phyloP scores from a whole-genome alignment of 2,113 vertebrate genomes.

The Peromyscus maniculatus region DNA sequence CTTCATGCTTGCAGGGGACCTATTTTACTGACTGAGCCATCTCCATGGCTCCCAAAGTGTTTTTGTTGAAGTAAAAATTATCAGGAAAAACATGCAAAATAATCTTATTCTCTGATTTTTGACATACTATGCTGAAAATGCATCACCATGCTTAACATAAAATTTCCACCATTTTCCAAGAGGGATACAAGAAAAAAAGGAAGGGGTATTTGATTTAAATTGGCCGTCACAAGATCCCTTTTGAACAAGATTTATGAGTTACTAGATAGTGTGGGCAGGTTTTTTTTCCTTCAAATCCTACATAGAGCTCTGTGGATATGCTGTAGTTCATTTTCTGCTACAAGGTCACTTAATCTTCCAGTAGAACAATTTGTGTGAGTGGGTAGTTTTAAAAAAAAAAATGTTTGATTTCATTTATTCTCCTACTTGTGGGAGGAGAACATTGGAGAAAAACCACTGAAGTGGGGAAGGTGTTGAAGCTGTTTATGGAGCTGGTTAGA shows the following conservation, averaged over 20 bases:
- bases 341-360: conserved; percentile 60
- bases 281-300: conserved; percentile 58
- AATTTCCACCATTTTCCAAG: conserved; percentile 35
- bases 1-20: no score
- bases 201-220: not conserved
- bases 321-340: conserved; percentile 36
- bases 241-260: conserved; percentile 63
- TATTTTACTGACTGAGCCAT: not conserved
- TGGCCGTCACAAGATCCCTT: not conserved
- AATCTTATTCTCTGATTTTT: conserved; percentile 24
- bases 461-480: conserved; percentile 61
- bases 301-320: not conserved
- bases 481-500: conserved; percentile 73
- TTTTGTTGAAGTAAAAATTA: conserved; percentile 18
- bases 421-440: conserved; percentile 65
- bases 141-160: not conserved
- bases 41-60: not conserved
- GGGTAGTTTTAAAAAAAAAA: conserved; percentile 44
- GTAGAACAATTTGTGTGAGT: conserved; percentile 59
- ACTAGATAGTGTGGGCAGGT: not conserved
- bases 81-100: conserved; percentile 23
- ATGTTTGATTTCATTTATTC: conserved; percentile 66
- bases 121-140: conserved; percentile 9
- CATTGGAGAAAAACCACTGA: conserved; percentile 55
- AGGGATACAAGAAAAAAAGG: conserved; percentile 34